Conservation (phyloP, 1,140 invertebrate genomes). For the Trinorchestia longiramus region DNA sequence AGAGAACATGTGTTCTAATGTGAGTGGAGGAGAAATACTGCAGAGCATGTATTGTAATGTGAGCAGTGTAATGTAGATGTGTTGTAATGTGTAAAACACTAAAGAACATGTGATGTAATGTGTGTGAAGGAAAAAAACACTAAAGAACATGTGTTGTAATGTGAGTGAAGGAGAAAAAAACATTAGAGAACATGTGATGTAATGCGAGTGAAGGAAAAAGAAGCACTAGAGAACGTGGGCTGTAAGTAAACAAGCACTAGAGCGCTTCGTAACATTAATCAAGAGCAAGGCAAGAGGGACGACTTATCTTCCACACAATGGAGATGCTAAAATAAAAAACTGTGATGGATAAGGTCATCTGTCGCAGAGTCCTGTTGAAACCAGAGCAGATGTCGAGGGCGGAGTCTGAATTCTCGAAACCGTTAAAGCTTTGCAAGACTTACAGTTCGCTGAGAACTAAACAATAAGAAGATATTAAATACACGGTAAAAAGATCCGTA, state of each 20-base stretch:
- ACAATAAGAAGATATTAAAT: not conserved
- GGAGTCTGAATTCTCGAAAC: not conserved
- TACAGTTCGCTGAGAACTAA: not conserved
- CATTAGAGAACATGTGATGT: too few relatives aligned
- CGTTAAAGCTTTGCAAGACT: not conserved
- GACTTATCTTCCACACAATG: not conserved
- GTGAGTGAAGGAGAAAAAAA: too few relatives aligned
- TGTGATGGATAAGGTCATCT: slow-evolving; percentile 44
- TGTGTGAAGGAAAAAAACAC: too few relatives aligned
- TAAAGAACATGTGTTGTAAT: too few relatives aligned
- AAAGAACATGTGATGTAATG: too few relatives aligned
- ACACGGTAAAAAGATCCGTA: not conserved
- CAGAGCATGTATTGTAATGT: too few relatives aligned
- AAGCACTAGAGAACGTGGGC: too few relatives aligned
- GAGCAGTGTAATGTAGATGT: too few relatives aligned
- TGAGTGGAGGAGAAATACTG: too few relatives aligned
- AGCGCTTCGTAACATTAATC: not conserved
- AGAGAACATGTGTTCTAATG: too few relatives aligned
- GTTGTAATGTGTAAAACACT: too few relatives aligned
- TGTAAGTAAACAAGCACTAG: not conserved
- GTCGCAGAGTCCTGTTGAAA: not conserved
- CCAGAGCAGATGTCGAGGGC: not conserved
- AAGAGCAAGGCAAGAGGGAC: not conserved
- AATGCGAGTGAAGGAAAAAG: too few relatives aligned
- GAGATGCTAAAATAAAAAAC: slow-evolving; percentile 9